phyloP scores from a whole-genome alignment of 2,797 vertebrate genomes.

The Allobates femoralis region DNA sequence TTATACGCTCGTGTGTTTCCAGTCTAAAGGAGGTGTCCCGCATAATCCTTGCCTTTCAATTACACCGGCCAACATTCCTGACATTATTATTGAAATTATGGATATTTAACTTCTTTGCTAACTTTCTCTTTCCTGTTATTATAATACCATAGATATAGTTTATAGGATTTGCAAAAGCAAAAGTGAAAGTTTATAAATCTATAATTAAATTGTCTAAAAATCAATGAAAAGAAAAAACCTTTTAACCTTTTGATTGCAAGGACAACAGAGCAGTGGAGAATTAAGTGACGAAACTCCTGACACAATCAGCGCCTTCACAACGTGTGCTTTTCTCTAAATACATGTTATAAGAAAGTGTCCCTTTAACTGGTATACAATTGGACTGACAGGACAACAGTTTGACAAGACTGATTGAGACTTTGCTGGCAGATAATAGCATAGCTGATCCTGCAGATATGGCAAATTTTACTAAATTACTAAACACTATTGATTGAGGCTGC shows the following conservation, averaged over 20 bases:
- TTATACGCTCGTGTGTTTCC: no score
- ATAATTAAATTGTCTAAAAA: neutral
- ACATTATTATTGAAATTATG: neutral
- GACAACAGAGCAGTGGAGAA: neutral
- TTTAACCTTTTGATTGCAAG: constrained; percentile 4
- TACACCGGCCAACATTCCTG: neutral
- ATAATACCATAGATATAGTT: neutral
- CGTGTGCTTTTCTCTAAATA: constrained; percentile 50
- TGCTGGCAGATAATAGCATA: constrained; percentile 32
- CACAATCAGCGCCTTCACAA: constrained; percentile 29
- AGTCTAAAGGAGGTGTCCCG: no score
- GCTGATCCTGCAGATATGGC: neutral
- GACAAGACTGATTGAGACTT: constrained; percentile 19
- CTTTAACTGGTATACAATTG: constrained; percentile 15
- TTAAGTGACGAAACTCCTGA: neutral
- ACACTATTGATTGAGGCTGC: constrained; percentile 42
- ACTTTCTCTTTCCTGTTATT: neutral
- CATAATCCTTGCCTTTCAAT: neutral
- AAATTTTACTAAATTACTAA: constrained; percentile 26
- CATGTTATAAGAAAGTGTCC: constrained; percentile 16
- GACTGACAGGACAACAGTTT: neutral
- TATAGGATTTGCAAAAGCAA: neutral
- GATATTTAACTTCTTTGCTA: neutral
- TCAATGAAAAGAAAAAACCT: neutral
- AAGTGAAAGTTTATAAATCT: neutral